These are phyloP conservation scores for Xenopus borealis DNA, from an alignment of 2,113 vertebrate genomes.

Conservation along the genomic window DNA sequence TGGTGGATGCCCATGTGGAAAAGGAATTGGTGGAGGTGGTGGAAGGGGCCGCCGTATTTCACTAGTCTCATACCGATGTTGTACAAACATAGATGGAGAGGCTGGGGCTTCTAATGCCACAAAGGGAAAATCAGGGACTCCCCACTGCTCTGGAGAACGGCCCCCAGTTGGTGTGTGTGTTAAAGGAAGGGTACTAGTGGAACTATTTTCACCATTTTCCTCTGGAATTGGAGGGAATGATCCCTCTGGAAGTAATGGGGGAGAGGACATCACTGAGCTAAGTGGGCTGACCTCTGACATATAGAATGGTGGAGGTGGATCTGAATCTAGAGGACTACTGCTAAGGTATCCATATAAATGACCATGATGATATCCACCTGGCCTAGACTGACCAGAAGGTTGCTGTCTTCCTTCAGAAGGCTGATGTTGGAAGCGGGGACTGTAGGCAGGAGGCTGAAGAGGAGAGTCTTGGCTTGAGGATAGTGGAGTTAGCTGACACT, in stretches of 20 bases:
- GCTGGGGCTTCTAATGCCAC: constrained; percentile 84
- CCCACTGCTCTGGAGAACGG: constrained; percentile 91
- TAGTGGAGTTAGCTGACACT: constrained; percentile 90
- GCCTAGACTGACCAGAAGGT: constrained; percentile 87
- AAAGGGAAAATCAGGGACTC: constrained; percentile 87
- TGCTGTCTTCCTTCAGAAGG: constrained; percentile 87
- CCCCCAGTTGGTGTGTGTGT: constrained; percentile 90
- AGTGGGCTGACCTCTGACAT: constrained; percentile 96
- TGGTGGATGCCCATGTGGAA: constrained; percentile 72
- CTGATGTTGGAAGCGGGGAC: constrained; percentile 87
- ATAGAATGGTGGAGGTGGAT: constrained; percentile 90
- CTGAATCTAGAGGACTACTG: constrained; percentile 86
- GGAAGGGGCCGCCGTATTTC: constrained; percentile 72
- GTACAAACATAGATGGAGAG: constrained; percentile 85
- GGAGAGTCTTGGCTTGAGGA: constrained; percentile 98
- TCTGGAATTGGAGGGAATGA: constrained; percentile 91
- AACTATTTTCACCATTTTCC: constrained; percentile 88
- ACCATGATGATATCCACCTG: constrained; percentile 86
- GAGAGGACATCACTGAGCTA: constrained; percentile 94
- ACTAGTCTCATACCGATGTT: constrained; percentile 76
- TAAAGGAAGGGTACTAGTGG: constrained; percentile 89
- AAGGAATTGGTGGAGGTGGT: constrained; percentile 54
- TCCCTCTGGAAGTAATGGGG: constrained; percentile 81
- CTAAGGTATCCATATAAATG: constrained; percentile 95
- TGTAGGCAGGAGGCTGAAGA: constrained; percentile 96